phyloP scores from a whole-genome alignment of 2,113 vertebrate species.

The Clarias gariepinus region DNA sequence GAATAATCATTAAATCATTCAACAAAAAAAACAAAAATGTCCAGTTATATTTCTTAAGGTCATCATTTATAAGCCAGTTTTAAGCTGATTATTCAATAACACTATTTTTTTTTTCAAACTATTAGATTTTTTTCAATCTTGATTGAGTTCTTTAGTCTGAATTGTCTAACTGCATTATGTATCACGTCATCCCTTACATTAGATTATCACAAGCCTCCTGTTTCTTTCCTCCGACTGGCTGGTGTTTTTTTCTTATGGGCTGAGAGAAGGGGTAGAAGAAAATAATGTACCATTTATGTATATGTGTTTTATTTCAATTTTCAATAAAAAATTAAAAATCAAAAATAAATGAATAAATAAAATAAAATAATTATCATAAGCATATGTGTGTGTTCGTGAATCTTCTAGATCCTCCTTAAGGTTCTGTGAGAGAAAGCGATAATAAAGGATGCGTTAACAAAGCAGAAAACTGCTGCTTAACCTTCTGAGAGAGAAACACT shows the following conservation, averaged over 20 bases:
- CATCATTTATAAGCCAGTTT: not conserved
- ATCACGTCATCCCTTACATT: constrained; percentile 21
- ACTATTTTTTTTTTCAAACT: not conserved
- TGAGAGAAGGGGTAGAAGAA: no score
- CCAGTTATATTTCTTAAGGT: not conserved
- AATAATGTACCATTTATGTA: no score
- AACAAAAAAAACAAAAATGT: not conserved
- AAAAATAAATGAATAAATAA: no score
- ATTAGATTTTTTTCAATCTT: not conserved
- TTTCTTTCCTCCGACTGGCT: no score
- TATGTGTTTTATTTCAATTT: no score
- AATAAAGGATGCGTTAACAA: not conserved
- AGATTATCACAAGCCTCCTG: constrained; percentile 36
- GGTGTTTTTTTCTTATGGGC: no score
- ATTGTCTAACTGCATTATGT: not conserved
- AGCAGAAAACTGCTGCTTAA: not conserved
- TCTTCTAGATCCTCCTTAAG: constrained; percentile 67
- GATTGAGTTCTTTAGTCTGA: not conserved
- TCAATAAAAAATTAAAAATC: no score
- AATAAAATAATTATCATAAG: constrained; percentile 31
- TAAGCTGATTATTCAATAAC: not conserved
- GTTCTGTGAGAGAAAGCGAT: constrained; percentile 23
- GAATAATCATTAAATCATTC: no score
- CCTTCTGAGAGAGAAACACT: not conserved
- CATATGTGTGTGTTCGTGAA: constrained; percentile 56